phyloP scores from a whole-genome alignment of 1,140 invertebrate species.

The Ceratina calcarata region DNA sequence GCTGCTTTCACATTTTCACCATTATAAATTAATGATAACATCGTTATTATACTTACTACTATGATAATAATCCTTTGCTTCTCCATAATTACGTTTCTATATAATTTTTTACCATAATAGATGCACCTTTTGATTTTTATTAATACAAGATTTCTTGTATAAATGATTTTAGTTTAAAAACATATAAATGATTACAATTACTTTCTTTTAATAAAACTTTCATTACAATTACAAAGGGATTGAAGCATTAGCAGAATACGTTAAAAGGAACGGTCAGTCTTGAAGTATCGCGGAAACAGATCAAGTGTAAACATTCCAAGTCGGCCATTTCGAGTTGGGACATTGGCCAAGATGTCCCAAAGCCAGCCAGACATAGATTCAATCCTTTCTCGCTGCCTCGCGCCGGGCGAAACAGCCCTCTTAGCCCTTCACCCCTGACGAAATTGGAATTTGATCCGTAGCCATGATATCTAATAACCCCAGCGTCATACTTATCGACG shows the following conservation, averaged over 20 bases:
- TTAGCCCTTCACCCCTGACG: conserved; percentile 47
- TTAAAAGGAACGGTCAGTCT: neutral
- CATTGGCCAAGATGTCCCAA: conserved; percentile 21
- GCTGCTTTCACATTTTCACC: neutral
- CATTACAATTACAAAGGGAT: no score
- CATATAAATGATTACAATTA: no score
- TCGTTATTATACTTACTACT: neutral
- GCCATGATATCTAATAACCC: conserved; percentile 67
- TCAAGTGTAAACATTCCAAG: conserved; percentile 25
- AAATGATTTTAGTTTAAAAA: no score
- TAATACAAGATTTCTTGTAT: no score
- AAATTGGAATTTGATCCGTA: conserved; percentile 69
- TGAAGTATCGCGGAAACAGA: neutral
- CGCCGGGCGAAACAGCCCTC: neutral
- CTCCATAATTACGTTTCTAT: no score
- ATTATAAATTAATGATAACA: neutral
- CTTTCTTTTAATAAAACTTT: no score
- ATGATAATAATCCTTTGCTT: no score
- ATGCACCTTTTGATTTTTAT: no score
- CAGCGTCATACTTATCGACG: conserved; percentile 65
- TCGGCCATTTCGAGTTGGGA: conserved; percentile 15
- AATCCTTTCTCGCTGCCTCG: conserved; percentile 33
- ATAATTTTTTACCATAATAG: no score
- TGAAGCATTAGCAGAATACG: neutral
- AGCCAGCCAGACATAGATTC: conserved; percentile 28